Evolutionary conservation across 2,113 vertebrate genomes (phyloP), one percentile per base, ranked within the genome.

Genomic region (Calyptomena viridis): DNA sequence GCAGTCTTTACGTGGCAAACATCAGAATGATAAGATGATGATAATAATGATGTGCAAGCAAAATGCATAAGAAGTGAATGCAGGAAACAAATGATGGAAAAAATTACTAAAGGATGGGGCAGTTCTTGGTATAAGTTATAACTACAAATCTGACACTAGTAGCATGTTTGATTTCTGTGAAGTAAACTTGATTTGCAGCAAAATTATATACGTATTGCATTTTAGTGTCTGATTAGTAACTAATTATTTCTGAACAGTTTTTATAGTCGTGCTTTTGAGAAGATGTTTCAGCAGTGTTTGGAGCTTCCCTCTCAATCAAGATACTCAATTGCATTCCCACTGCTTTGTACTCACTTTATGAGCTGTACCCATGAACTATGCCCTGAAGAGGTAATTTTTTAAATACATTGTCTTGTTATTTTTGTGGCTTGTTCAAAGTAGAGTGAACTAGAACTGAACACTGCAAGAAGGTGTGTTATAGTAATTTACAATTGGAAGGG

Each of bases 271-370:
- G 99, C 99, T 47, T 99, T 99, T 98, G 99, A 99, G 97, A 99
- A 99, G 98, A 99, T 99, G 99, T 99, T 99, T 97, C 99, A 99
- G 93, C 99, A 99, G 96, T 99, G 99, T 93, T 97, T 99, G 98
- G 99, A 99, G 97, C 98, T 99, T 95, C 99, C 99, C 8, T 99
- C 99, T 85, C 99, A 99, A 31, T 99, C 99, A 86, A 98, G 99
- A 97, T 99, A 99, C 91, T 99, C 99, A 88, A 99, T 99, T 98
- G 99, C 99, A 88, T 99, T 99, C 97, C 99, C 99, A 39, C 98
- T 99, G 92, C 99, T 99, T 94, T 99, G 99, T 96, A 99, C 99
- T 94, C 99, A 99, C 97, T 99, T 99, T 94, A 99, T 99, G 99
- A 99, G 99, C 98, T 99, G 99, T 60, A 99, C 99, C 74, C 99